Evolutionary conservation across 1,140 invertebrate species (phyloP).

Genomic region (Drosophila sp.): DNA sequence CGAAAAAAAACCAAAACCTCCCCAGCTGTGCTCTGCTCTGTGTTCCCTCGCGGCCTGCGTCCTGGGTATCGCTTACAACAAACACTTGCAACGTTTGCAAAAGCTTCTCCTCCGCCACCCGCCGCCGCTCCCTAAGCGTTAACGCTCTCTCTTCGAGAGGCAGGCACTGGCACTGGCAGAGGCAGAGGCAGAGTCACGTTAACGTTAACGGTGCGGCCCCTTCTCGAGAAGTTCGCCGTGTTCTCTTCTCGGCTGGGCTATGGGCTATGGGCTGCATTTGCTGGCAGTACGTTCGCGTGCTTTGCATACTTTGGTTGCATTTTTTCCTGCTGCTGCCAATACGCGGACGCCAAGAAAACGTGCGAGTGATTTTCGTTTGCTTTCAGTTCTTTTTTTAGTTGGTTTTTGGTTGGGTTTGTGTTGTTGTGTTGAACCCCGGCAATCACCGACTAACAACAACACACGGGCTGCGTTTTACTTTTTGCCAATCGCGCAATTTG

Average conservation of each 20-base stretch:
- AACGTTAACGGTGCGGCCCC: constrained; percentile 58
- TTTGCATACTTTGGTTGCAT: constrained; percentile 83
- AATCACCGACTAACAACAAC: constrained; percentile 28
- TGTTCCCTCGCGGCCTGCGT: constrained; percentile 53
- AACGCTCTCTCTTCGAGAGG: constrained; percentile 21
- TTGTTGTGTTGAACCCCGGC: constrained; percentile 8
- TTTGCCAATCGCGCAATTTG: constrained; percentile 53
- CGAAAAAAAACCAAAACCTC: constrained; percentile 52
- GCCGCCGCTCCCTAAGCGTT: neutral
- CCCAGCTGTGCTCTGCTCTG: constrained; percentile 45
- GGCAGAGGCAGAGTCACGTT: constrained; percentile 49
- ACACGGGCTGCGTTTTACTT: constrained; percentile 5
- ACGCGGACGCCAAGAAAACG: constrained; percentile 41
- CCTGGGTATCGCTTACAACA: constrained; percentile 75
- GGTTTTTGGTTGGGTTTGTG: constrained; percentile 21
- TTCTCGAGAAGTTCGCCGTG: constrained; percentile 68
- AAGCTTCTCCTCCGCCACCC: constrained; percentile 56
- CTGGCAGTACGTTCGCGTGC: constrained; percentile 80
- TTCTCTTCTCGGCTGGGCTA: constrained; percentile 36
- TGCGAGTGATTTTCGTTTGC: constrained; percentile 28
- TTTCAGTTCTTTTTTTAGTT: constrained; percentile 18
- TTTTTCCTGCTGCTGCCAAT: constrained; percentile 61
- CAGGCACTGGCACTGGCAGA: constrained; percentile 23
- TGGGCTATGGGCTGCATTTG: constrained; percentile 42
- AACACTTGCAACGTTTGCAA: constrained; percentile 71